Evolutionary conservation across 1,140 invertebrate genomes (phyloP).

Genomic region (Caenorhabditis latens): DNA sequence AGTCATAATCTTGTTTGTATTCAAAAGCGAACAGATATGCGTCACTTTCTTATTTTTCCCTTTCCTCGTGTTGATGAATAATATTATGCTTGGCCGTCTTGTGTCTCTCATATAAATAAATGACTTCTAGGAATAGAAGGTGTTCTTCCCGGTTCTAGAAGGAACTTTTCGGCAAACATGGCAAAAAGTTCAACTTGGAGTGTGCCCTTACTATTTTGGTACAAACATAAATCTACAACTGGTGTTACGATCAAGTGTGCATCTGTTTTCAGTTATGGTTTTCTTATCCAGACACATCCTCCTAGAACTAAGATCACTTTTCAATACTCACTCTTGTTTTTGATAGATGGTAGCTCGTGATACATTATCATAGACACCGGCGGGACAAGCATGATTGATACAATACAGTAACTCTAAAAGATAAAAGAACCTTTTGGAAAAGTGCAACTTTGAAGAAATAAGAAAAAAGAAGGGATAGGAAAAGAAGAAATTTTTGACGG

Average conservation of each 20-base stretch:
- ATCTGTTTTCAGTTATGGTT: neutral
- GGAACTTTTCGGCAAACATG: neutral
- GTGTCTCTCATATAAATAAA: neutral
- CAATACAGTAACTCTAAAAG: slow-evolving; percentile 32
- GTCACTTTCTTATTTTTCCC: neutral
- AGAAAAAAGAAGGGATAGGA: neutral
- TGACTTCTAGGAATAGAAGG: neutral
- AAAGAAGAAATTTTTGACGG: neutral
- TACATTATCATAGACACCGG: slow-evolving; percentile 45
- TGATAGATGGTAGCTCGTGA: slow-evolving; percentile 39
- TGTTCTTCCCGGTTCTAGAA: neutral
- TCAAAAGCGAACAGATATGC: slow-evolving; percentile 22
- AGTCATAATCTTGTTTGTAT: slow-evolving; percentile 22
- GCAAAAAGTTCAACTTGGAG: neutral
- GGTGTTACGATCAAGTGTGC: neutral
- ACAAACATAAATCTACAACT: neutral
- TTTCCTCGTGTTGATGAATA: neutral
- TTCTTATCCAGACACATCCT: neutral
- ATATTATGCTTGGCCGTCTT: neutral
- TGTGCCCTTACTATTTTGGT: neutral
- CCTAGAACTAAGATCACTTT: slow-evolving; percentile 27
- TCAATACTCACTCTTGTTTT: slow-evolving; percentile 42
- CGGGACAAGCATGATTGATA: slow-evolving; percentile 34
- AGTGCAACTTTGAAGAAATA: neutral
- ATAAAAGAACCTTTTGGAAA: neutral